phyloP scores from a whole-genome alignment of 1,140 invertebrate genomes.

The Hyphantria cunea region DNA sequence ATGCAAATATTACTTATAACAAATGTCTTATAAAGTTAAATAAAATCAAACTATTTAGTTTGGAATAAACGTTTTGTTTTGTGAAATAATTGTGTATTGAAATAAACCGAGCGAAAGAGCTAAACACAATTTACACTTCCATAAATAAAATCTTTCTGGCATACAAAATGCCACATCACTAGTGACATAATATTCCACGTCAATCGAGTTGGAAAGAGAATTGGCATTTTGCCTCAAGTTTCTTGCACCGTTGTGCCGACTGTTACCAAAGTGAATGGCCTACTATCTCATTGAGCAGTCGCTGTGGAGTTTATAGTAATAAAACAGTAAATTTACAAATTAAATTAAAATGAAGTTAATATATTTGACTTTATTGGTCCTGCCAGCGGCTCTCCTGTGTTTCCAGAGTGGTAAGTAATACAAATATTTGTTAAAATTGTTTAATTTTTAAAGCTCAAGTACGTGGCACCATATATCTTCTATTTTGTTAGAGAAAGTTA shows the following conservation, averaged over 20 bases:
- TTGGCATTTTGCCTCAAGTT: slow-evolving; percentile 70
- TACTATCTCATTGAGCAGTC: slow-evolving; percentile 43
- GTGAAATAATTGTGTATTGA: too few relatives aligned
- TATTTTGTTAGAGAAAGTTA: slow-evolving; percentile 44
- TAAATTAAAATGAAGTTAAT: slow-evolving; percentile 71
- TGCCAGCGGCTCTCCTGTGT: slow-evolving; percentile 70
- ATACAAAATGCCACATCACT: slow-evolving; percentile 37
- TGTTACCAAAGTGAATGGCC: slow-evolving; percentile 68
- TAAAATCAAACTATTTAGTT: too few relatives aligned
- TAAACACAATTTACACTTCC: too few relatives aligned
- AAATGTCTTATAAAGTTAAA: too few relatives aligned
- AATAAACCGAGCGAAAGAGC: too few relatives aligned
- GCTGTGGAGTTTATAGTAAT: slow-evolving; percentile 40
- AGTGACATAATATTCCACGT: slow-evolving; percentile 74
- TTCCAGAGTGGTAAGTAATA: slow-evolving; percentile 68
- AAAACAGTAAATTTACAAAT: slow-evolving; percentile 41
- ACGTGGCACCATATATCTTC: slow-evolving; percentile 42
- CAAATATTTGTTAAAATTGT: slow-evolving; percentile 15
- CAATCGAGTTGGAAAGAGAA: slow-evolving; percentile 79
- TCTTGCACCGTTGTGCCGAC: slow-evolving; percentile 52
- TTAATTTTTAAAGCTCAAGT: slow-evolving; percentile 23
- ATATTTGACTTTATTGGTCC: slow-evolving; percentile 66
- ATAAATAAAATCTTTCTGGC: too few relatives aligned
- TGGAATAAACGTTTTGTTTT: too few relatives aligned
- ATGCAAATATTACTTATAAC: too few relatives aligned